Conservation (phyloP, 2,888 invertebrate species). For the Drosophila incognita region DNA sequence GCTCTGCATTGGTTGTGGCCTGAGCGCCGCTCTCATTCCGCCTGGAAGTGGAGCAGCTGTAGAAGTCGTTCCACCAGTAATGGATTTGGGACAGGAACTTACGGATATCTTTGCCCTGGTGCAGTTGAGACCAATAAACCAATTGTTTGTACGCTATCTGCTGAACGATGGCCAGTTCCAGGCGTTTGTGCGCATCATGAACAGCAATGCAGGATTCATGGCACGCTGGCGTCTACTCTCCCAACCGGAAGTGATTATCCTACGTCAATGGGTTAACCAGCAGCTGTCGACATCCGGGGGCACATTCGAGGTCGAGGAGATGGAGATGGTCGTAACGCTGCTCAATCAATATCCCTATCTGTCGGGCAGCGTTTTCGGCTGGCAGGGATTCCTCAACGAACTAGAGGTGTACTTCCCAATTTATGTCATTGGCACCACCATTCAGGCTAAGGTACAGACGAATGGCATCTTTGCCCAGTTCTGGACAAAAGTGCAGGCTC, state of each 20-base stretch:
- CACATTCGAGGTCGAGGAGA: constrained; percentile 66
- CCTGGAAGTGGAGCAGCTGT: not conserved
- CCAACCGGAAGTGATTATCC: constrained; percentile 78
- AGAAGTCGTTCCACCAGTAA: constrained; percentile 33
- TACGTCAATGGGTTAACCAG: constrained; percentile 73
- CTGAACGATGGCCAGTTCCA: constrained; percentile 82
- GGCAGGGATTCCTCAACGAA: constrained; percentile 81
- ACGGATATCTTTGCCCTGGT: constrained; percentile 65
- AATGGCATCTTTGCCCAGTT: constrained; percentile 77
- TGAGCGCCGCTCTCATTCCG: constrained; percentile 1
- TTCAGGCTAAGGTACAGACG: constrained; percentile 70
- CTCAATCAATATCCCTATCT: constrained; percentile 69
- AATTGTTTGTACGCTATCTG: constrained; percentile 73
- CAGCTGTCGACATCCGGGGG: constrained; percentile 64
- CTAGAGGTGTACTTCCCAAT: constrained; percentile 73
- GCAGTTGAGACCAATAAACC: constrained; percentile 65
- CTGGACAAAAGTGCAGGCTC: constrained; percentile 60
- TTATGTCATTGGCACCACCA: constrained; percentile 65
- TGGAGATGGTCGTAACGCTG: constrained; percentile 60
- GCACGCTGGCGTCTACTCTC: constrained; percentile 67
- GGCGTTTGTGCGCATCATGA: constrained; percentile 76
- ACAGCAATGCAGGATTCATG: constrained; percentile 66
- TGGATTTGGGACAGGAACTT: constrained; percentile 65
- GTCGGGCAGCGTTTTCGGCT: constrained; percentile 75
- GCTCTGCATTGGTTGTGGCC: constrained; percentile 39